These are phyloP conservation scores for Cephus runcator DNA, from an alignment of 2,888 invertebrate genomes.

Conservation along the genomic window DNA sequence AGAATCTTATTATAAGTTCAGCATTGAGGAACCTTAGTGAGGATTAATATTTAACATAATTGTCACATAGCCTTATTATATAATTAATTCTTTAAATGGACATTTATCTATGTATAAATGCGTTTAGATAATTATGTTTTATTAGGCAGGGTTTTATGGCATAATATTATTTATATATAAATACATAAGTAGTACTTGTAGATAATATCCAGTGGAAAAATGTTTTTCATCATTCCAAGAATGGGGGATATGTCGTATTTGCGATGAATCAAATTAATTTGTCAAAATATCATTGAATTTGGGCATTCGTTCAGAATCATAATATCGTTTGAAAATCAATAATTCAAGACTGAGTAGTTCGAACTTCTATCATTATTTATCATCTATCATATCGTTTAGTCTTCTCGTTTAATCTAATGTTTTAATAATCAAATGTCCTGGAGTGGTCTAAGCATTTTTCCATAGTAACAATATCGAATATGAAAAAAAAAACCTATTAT, in stretches of 20 bases:
- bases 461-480: background rate
- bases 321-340: constrained; percentile 18
- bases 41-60: background rate
- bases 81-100: background rate
- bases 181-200: constrained; percentile 3
- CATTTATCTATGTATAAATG: background rate
- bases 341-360: constrained; percentile 19
- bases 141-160: background rate
- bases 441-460: constrained; percentile 10
- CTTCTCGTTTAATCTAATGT: background rate
- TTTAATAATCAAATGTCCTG: constrained; percentile 12
- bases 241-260: background rate
- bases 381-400: background rate
- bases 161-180: constrained; percentile 1
- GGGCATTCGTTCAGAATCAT: constrained; percentile 17
- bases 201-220: constrained; percentile 6
- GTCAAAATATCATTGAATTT: constrained; percentile 6
- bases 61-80: background rate
- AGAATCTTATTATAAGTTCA: background rate
- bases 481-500: background rate
- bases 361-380: constrained; percentile 13
- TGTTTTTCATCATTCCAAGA: constrained; percentile 11
- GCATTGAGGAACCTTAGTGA: background rate
- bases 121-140: background rate
- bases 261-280: constrained; percentile 21